Evolutionary conservation across 2,888 invertebrate species (phyloP).

Genomic region (Hesperia comma): DNA sequence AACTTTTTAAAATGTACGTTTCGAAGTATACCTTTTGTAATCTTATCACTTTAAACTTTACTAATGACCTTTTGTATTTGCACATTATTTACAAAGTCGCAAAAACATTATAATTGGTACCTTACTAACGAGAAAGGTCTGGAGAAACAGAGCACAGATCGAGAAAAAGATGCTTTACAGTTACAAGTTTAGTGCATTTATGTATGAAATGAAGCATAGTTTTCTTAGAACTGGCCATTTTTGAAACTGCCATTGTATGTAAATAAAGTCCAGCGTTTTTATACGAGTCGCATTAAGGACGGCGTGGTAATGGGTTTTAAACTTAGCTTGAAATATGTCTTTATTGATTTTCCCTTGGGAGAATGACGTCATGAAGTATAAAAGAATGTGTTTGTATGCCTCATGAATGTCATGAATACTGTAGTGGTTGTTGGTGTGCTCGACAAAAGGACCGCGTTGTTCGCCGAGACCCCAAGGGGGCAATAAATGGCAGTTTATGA

Average conservation of each 20-base stretch:
- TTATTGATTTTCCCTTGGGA: conserved; percentile 12
- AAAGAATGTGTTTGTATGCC: conserved; percentile 17
- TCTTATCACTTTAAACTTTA: no score
- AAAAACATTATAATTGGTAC: neutral
- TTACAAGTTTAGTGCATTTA: conserved; percentile 11
- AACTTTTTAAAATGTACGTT: no score
- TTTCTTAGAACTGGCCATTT: conserved; percentile 20
- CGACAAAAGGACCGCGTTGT: conserved; percentile 12
- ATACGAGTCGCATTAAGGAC: conserved; percentile 10
- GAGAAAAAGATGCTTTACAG: conserved; percentile 10
- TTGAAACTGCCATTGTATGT: conserved; percentile 22
- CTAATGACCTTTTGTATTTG: no score
- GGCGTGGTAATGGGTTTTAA: conserved; percentile 21
- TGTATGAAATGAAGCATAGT: neutral
- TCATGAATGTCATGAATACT: conserved; percentile 17
- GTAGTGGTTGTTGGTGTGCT: conserved; percentile 16
- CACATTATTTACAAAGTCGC: no score
- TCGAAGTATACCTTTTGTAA: no score
- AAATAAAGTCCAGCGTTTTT: conserved; percentile 16
- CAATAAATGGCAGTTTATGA: conserved; percentile 18
- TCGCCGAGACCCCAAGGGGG: conserved; percentile 2
- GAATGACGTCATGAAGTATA: conserved; percentile 15
- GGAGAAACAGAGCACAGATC: conserved; percentile 1
- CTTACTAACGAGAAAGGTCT: conserved; percentile 1
- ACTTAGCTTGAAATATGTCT: conserved; percentile 13